phyloP scores from a whole-genome alignment of 1,140 invertebrate species.

The Olivierus martensii region DNA sequence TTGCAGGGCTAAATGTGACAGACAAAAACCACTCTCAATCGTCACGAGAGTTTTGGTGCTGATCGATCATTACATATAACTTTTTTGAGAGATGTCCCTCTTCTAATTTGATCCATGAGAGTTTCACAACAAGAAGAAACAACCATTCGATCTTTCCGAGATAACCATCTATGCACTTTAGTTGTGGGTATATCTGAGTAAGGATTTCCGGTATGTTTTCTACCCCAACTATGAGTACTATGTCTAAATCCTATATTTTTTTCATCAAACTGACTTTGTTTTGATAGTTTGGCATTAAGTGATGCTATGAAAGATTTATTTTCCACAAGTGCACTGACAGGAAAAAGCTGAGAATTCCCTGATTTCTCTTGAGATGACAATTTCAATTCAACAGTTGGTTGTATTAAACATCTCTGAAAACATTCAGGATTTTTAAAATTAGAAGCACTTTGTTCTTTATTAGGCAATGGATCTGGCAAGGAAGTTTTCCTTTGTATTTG shows the following conservation, averaged over 20 bases:
- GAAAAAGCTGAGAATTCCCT: background rate
- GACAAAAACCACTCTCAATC: constrained; percentile 16
- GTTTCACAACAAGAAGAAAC: constrained; percentile 37
- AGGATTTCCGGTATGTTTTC: constrained; percentile 1
- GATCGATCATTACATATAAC: constrained; percentile 44
- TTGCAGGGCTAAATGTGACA: constrained; percentile 14
- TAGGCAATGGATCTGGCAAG: constrained; percentile 2
- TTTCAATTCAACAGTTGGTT: no score
- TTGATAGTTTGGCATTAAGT: constrained; percentile 9
- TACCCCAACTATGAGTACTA: constrained; percentile 1
- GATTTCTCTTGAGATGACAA: background rate
- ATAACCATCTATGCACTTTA: constrained; percentile 3
- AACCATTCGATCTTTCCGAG: background rate
- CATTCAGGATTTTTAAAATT: background rate
- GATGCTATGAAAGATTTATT: constrained; percentile 6
- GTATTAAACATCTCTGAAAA: no score
- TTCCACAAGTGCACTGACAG: background rate
- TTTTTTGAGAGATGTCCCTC: constrained; percentile 54
- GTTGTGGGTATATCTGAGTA: no score
- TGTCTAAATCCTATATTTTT: constrained; percentile 1
- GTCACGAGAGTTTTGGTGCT: constrained; percentile 34
- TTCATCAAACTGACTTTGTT: background rate
- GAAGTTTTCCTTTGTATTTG: constrained; percentile 7
- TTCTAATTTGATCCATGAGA: constrained; percentile 80
- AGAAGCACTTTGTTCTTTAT: constrained; percentile 2